Percentiles rank a stretch among this genome's conserved stretches.
These are phyloP conservation scores for Euwallacea similis DNA, from an alignment of 1,140 invertebrate species.

Conservation along the genomic window DNA sequence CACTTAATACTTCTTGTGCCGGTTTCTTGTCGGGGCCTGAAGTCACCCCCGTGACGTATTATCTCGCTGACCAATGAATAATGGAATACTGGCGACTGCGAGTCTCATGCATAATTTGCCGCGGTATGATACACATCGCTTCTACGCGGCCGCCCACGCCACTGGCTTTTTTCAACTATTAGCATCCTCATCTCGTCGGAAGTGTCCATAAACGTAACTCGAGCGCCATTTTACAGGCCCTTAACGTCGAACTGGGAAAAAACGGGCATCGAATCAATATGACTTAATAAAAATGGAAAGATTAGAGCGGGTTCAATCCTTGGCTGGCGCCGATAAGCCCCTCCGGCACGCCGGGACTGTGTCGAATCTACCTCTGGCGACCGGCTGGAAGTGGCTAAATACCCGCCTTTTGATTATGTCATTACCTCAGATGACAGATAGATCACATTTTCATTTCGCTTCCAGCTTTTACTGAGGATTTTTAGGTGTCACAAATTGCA, in stretches of 20 bases:
- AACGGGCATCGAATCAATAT: slow-evolving; percentile 31
- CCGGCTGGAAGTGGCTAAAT: slow-evolving; percentile 42
- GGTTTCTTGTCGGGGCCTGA: slow-evolving; percentile 1
- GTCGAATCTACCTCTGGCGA: slow-evolving; percentile 46
- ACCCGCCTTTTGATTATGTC: slow-evolving; percentile 47
- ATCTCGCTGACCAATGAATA: neutral
- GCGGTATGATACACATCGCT: neutral
- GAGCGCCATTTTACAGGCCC: slow-evolving; percentile 19
- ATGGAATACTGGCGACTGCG: neutral
- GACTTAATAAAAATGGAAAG: slow-evolving; percentile 38
- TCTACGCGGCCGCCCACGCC: neutral
- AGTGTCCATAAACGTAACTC: slow-evolving; percentile 22
- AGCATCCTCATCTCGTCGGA: slow-evolving; percentile 19
- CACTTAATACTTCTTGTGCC: slow-evolving; percentile 19
- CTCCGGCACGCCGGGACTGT: slow-evolving; percentile 35
- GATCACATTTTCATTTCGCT: slow-evolving; percentile 47
- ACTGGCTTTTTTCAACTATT: slow-evolving; percentile 9
- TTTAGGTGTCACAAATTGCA: neutral
- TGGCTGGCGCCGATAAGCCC: slow-evolving; percentile 35
- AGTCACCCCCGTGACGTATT: neutral
- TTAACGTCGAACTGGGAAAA: slow-evolving; percentile 17
- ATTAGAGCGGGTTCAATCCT: slow-evolving; percentile 30
- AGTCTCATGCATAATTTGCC: neutral
- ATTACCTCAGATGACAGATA: slow-evolving; percentile 48
- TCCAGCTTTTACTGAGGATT: slow-evolving; percentile 25